These are phyloP conservation scores for Poecilia gillii DNA, from an alignment of 2,797 vertebrate genomes.

Conservation along the genomic window DNA sequence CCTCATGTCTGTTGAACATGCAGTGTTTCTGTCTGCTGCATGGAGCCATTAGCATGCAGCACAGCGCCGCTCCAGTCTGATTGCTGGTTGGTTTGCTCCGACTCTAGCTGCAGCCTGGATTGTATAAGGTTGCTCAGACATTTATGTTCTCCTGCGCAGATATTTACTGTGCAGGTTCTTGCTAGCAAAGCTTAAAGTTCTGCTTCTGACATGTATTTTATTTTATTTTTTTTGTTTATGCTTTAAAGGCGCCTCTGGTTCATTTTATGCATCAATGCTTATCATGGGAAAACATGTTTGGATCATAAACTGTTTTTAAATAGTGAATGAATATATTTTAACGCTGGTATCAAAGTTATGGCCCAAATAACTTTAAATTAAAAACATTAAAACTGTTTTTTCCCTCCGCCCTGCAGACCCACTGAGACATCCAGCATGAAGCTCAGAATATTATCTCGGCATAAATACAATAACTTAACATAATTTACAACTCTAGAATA, in stretches of 20 bases:
- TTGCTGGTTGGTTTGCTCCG: neutral
- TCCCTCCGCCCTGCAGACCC: neutral
- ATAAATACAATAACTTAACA: too few relatives aligned
- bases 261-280: neutral
- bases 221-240: neutral
- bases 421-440: neutral
- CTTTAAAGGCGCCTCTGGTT: neutral
- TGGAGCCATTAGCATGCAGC: neutral
- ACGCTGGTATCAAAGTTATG: neutral
- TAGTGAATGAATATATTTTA: neutral
- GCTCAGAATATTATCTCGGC: too few relatives aligned
- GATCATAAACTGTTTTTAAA: neutral
- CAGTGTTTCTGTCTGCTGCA: neutral
- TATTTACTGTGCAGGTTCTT: neutral
- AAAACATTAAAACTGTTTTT: neutral
- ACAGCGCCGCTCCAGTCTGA: neutral
- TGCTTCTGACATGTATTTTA: neutral
- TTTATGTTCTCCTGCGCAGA: neutral
- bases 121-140: neutral
- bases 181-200: neutral
- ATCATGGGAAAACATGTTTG: neutral
- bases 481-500: too few relatives aligned
- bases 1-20: neutral
- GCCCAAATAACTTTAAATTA: neutral
- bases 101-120: neutral